Base-by-base conservation (phyloP, 2,888 invertebrate species). In the Aphidoletes aphidimyza region DNA sequence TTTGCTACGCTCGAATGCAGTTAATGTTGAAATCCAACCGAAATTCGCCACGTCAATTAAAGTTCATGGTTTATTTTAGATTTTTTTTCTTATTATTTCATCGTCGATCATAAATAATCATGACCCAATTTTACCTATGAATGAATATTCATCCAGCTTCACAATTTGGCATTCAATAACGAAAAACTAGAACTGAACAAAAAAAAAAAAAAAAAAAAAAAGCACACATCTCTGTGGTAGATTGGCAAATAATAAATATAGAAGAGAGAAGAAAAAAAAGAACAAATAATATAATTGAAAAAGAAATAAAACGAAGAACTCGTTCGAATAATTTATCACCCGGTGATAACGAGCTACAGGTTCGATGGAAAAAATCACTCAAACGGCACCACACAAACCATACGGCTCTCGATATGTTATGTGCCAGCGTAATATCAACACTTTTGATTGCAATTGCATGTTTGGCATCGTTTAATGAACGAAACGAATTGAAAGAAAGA, bases 371-470 rank as follows among this genome's bases (percentile, higher is more conserved):
- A n/a, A 34, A 69, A 69, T 54, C 54, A 69, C 3, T 69, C 34
- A 69, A n/a, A 69, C 69, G 30, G 30, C 69, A 69, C 17, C 14
- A 30, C 14, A 5, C 69, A 30, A 69, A 3, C n/a, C 47, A 47
- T 19, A 26, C 14, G 0, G 2, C 0, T 69, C 17, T 14, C 30
- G 17, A 30, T 54, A 14, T 34, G 69, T 9, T 42, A 42, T 14
- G 11, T 14, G 11, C 2, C 30, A 69, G 69, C 69, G 69, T 69
- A 69, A 69, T 69, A 69, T 69, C 30, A 69, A 69, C 69, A 69
- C 69, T 69, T 69, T 69, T 69, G 69, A 69, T 69, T 69, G 69
- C 69, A 69, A 69, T 69, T 69, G 69, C 69, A 30, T 69, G 69
- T 69, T 69, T 69, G 69, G 69, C 69, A 26, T 5, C 69, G 69